A percentile compares a stretch with the other conserved stretches of the same genome.
Evolutionary conservation across 2,888 invertebrate genomes (phyloP).

Genomic region (Aquatica leii): DNA sequence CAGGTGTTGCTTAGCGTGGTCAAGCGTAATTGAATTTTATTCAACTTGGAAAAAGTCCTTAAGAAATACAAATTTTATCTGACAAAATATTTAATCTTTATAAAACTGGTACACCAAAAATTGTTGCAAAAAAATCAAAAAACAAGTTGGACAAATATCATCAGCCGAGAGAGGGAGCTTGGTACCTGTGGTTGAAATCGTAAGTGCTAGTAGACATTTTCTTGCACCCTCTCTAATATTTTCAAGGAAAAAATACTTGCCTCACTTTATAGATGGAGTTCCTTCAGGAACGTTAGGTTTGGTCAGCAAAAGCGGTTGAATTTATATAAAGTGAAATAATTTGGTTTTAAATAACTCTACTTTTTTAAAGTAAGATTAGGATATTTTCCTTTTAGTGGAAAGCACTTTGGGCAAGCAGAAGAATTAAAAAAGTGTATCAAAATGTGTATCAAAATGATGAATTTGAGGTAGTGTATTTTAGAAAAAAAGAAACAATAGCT

Average conservation of each 20-base stretch:
- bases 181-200: too few species aligned
- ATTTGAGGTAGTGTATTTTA: not conserved
- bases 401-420: too few species aligned
- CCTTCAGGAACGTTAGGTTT: too few species aligned
- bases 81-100: not conserved
- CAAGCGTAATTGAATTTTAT: too few species aligned
- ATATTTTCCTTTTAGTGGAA: not conserved
- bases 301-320: too few species aligned
- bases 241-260: too few species aligned
- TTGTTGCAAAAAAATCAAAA: not conserved
- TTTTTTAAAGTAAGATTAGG: not conserved
- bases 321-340: not conserved
- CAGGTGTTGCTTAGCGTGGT: too few species aligned
- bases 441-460: not conserved
- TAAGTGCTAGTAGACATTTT: too few species aligned
- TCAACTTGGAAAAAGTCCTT: not conserved
- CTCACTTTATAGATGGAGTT: too few species aligned
- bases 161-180: too few species aligned
- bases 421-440: not conserved
- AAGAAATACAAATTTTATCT: not conserved
- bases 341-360: not conserved
- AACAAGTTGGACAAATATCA: too few species aligned
- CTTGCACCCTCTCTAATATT: too few species aligned
- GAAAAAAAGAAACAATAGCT: not conserved
- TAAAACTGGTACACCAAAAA: not conserved